phyloP scores from a whole-genome alignment of 2,113 vertebrate species.

The Papio anubis region DNA sequence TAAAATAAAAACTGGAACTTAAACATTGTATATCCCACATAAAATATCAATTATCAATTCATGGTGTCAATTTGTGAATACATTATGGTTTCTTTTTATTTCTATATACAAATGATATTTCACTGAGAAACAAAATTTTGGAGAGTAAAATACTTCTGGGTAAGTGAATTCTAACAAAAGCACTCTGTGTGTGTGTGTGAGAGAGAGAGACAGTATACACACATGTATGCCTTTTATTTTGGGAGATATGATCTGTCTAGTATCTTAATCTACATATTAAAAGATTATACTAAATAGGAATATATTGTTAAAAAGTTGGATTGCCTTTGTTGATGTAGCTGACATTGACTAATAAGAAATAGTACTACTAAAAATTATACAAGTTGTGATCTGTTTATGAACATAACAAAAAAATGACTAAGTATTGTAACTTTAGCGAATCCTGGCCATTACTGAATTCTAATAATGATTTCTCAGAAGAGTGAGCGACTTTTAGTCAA shows the following conservation, averaged over 20 bases:
- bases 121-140: conserved; percentile 31
- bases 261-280: neutral
- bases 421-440: neutral
- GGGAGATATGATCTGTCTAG: conserved; percentile 14
- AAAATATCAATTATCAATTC: conserved; percentile 38
- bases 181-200: neutral
- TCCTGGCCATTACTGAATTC: neutral
- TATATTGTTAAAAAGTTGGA: neutral
- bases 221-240: conserved; percentile 15
- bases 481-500: neutral
- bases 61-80: neutral
- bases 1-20: conserved; percentile 39
- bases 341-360: neutral
- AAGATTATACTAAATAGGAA: neutral
- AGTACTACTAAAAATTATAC: neutral
- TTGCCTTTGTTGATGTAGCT: neutral
- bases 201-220: no score
- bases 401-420: neutral
- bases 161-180: conserved; percentile 37
- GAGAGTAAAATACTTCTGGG: conserved; percentile 10
- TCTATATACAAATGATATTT: neutral
- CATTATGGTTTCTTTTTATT: neutral
- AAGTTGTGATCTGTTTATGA: neutral
- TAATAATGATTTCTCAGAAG: neutral
- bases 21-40: neutral